Conservation (phyloP, 2,113 vertebrate genomes). For the Oreochromis aureus region DNA sequence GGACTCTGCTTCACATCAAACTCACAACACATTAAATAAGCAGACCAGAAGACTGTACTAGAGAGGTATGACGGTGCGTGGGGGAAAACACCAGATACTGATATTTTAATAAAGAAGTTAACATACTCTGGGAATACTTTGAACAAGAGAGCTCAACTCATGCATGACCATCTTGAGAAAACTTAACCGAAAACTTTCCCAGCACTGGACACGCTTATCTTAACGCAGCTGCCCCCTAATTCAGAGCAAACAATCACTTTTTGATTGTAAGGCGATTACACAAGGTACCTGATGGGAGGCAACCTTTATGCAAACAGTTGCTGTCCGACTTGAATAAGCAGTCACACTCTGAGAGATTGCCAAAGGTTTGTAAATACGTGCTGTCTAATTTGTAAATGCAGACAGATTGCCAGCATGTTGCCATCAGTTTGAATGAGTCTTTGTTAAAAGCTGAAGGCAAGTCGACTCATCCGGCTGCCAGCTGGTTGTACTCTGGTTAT, state of each 20-base stretch:
- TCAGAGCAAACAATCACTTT: background rate
- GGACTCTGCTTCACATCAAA: background rate
- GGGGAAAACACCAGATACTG: background rate
- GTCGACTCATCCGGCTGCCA: background rate
- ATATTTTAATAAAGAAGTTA: background rate
- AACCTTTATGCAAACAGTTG: background rate
- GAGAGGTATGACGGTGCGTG: background rate
- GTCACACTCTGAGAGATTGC: background rate
- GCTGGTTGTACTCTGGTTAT: background rate
- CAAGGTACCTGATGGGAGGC: background rate
- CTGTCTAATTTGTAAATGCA: background rate
- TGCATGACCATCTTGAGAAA: background rate
- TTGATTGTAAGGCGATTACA: background rate
- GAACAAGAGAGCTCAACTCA: background rate
- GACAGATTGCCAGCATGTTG: background rate
- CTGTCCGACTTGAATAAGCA: background rate
- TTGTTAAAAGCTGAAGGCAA: background rate
- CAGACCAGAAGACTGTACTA: background rate
- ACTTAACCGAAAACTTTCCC: background rate
- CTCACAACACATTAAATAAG: background rate
- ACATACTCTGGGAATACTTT: background rate
- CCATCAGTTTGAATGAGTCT: background rate
- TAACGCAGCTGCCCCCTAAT: background rate
- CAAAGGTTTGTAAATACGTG: rapidly evolving
- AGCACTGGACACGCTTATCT: background rate